Evolutionary conservation across 2,888 invertebrate genomes (phyloP), one percentile per base, ranked within the genome.

Genomic region (Petrolisthes cinctipes): DNA sequence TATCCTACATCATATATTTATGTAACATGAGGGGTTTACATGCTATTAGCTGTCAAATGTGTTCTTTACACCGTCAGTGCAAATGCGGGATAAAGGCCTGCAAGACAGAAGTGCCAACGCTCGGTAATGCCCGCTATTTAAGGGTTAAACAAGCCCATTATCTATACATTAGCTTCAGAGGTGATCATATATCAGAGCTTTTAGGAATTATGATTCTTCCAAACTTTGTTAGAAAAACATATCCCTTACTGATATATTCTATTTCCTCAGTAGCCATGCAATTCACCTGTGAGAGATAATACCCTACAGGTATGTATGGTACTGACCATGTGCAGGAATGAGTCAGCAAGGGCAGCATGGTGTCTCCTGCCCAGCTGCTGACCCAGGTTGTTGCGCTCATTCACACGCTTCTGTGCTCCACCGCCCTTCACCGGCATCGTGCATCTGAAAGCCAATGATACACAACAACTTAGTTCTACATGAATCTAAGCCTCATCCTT

Each of bases 401-500:
- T 87, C 37, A 83, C 75, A 57, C 84, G 83, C 75, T 87, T 87
- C 83, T 83, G 83, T 84, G 56, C 81, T 81, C 78, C 54, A 56
- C 83, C 73, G 51, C 83, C 87, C 37, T 73, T 84, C 71, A 87
- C 87, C 71, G 87, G 87, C 87, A 87, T 87, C 14, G 68, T 87
- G 87, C 87, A 87, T 87, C 87, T 87, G 80, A n/a, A 71, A 61
- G 23, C 57, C n/a, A 71, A 23, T n/a, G 53, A 85, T 5, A 51
- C 23, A 66, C 6, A 37, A 53, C 20, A 11, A 14, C 51, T 78
- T 20, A 73, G 51, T 66, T n/a, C 53, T n/a, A 68, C 14, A 57
- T 37, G 61, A n/a, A 66, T 17, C 4, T 51, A 0, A 14, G 17
- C 11, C 6, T 20, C 5, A 20, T 14, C 4, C 23, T 76, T 11